Conservation (phyloP, 1,140 invertebrate species). For the Papilio aristodemus region DNA sequence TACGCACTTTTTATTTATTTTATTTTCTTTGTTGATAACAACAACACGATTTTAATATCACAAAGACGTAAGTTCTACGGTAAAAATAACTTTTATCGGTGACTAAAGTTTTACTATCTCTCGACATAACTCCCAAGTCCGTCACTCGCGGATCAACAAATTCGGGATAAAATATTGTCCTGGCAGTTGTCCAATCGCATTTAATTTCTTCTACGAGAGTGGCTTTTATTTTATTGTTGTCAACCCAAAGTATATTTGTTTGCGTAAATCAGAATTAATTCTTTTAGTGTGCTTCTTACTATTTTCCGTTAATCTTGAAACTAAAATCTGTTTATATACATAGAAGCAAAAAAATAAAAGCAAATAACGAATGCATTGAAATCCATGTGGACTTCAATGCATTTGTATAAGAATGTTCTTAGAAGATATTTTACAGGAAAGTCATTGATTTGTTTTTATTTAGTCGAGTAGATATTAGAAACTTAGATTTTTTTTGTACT, state of each 20-base stretch:
- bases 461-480: no score
- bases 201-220: slow-evolving; percentile 22
- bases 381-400: no score
- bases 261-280: not conserved
- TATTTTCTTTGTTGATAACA: not conserved
- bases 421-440: no score
- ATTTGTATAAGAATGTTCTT: no score
- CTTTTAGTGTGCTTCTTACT: not conserved
- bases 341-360: no score
- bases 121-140: not conserved
- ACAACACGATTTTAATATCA: not conserved
- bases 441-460: no score
- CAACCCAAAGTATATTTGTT: slow-evolving; percentile 16
- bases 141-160: slow-evolving; percentile 24
- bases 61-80: not conserved
- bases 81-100: slow-evolving; percentile 17
- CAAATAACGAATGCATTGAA: no score
- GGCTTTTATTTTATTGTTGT: slow-evolving; percentile 18
- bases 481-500: no score
- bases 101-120: slow-evolving; percentile 13
- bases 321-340: no score
- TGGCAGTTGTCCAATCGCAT: slow-evolving; percentile 26
- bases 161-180: slow-evolving; percentile 25
- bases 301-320: no score
- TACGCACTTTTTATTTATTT: no score